phyloP scores from a whole-genome alignment of 2,888 invertebrate genomes.

The Drosophila recens region DNA sequence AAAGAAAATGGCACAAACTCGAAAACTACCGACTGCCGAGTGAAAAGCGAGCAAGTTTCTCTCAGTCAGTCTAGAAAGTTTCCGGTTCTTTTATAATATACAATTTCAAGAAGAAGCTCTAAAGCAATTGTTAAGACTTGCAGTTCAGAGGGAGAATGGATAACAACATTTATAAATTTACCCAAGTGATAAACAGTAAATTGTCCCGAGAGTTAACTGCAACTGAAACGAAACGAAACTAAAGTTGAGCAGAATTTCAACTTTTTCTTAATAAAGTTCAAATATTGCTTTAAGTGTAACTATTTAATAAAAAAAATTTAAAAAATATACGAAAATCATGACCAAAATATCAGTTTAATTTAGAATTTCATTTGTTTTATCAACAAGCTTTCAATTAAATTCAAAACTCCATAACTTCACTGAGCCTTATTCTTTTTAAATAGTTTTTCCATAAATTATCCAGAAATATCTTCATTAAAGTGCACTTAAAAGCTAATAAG shows the following conservation, averaged over 20 bases:
- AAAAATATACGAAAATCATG: background rate
- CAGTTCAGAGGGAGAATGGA: background rate
- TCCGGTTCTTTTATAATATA: constrained; percentile 39
- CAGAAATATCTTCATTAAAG: constrained; percentile 57
- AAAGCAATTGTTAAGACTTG: constrained; percentile 14
- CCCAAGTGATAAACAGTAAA: constrained; percentile 26
- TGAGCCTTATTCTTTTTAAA: background rate
- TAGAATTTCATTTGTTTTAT: too few species aligned
- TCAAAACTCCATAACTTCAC: background rate
- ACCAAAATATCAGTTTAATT: background rate
- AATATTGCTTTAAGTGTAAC: background rate
- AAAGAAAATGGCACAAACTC: constrained; percentile 36
- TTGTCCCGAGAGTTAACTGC: constrained; percentile 7
- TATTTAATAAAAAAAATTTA: background rate
- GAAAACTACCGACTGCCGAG: constrained; percentile 28
- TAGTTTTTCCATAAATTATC: background rate
- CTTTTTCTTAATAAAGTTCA: background rate
- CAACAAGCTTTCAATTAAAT: background rate
- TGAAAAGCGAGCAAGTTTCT: constrained; percentile 52
- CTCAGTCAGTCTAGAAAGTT: constrained; percentile 61
- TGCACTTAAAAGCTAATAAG: constrained; percentile 57
- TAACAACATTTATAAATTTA: constrained; percentile 20
- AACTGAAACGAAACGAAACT: background rate
- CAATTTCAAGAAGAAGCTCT: constrained; percentile 19
- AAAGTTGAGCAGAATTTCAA: background rate